Evolutionary conservation across 2,797 vertebrate species (phyloP), one percentile per base, ranked within the genome.

Genomic region (Microctenopoma lineatum): DNA sequence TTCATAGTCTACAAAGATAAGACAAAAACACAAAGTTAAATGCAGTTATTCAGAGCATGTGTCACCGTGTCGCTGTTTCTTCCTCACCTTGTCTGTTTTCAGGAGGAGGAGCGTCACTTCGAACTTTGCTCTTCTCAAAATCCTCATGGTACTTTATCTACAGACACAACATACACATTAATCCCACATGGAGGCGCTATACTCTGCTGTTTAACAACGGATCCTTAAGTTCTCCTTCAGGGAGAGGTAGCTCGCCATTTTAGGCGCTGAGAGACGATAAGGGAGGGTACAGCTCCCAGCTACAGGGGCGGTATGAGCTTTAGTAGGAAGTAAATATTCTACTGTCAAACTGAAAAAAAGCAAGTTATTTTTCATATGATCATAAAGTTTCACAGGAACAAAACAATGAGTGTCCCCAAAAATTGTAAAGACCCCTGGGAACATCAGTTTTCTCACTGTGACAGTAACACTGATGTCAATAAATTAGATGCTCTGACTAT

Each of bases 71-170:
- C 3, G 13, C 4, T 7, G n/a, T 21, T 32, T 16, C 5, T 10
- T n/a, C 15, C 55, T 67, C 67, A 93, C 93, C 87, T 90, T 86
- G 87, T 73, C 84, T 92, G 13, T 91, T 90, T 64, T 94, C 92
- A 48, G 90, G 84, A 48, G 91, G 89, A 54, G 89, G 92, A 0
- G 87, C 90, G 12, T 94, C 94, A 64, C 95, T 94, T 34, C 96
- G 95, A 91, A 96, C 88, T 86, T 95, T 93, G 91, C 93, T 96
- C 89, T 95, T 96, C 87, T 98, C 98, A 73, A 98, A 99, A 0
- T 97, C 97, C 84, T 98, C 97, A 1, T 98, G 97, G 90, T 99
- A 99, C 65, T 99, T 99, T 53, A 99, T 96, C 98, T 99, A 60
- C 36, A 44, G 59, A 76, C 56, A 71, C 60, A 66, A 75, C 38